These are phyloP conservation scores for Loxodonta africana DNA, from an alignment of 2,113 vertebrate genomes.

Conservation along the genomic window DNA sequence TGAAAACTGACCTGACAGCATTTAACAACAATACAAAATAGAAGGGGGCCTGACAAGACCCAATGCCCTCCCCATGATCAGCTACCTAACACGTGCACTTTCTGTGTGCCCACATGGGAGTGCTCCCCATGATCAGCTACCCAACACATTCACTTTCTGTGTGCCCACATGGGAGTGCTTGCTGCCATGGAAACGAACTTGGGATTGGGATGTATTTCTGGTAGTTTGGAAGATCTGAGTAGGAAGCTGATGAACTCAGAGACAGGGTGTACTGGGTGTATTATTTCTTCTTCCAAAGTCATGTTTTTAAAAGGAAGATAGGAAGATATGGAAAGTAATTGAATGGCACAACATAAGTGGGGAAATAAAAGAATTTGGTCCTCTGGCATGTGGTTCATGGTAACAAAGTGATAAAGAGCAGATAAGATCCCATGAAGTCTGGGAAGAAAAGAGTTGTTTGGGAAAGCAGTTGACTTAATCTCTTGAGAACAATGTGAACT, in stretches of 20 bases:
- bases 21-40: neutral
- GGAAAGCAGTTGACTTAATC: neutral
- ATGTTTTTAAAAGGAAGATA: neutral
- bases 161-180: neutral
- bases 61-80: neutral
- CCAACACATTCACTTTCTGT: neutral
- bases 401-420: neutral
- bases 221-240: constrained; percentile 22
- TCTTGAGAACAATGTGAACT: neutral
- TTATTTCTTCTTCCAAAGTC: neutral
- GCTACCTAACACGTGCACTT: neutral
- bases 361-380: constrained; percentile 25
- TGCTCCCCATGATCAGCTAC: neutral
- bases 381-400: neutral
- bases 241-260: neutral
- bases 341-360: neutral
- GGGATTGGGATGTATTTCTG: neutral
- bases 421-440: neutral
- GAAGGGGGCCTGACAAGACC: neutral
- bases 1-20: too few species aligned
- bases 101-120: neutral
- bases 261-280: neutral
- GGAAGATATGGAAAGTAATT: neutral
- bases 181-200: neutral
- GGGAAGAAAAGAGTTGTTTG: neutral